Conservation (phyloP, 2,797 vertebrate species). For the Bufotes viridis region DNA sequence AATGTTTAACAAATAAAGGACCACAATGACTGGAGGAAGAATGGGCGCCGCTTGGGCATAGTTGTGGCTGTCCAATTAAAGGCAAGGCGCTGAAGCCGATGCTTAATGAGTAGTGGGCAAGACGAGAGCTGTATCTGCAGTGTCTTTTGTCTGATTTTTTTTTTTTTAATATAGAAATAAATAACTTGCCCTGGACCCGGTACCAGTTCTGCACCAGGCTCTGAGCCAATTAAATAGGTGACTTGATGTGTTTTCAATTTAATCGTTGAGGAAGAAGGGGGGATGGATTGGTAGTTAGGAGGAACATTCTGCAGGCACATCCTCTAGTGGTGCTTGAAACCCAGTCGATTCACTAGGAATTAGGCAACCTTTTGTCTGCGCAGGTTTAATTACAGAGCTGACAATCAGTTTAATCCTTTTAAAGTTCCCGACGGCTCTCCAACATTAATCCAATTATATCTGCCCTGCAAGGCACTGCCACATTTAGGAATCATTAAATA, state of each 20-base stretch:
- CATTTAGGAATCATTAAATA: constrained; percentile 86
- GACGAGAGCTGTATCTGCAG: constrained; percentile 67
- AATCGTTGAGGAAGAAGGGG: constrained; percentile 63
- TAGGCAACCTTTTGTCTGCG: constrained; percentile 71
- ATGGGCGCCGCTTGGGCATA: constrained; percentile 73
- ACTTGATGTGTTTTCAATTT: constrained; percentile 51
- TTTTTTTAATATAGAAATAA: constrained; percentile 30
- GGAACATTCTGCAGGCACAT: constrained; percentile 66
- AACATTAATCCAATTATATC: constrained; percentile 98
- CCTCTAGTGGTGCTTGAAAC: constrained; percentile 71
- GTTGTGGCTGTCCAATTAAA: constrained; percentile 76
- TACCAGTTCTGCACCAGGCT: constrained; percentile 58
- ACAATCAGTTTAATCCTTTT: constrained; percentile 96
- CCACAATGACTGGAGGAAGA: constrained; percentile 70
- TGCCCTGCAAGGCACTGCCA: constrained; percentile 85
- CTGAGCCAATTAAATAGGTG: constrained; percentile 50
- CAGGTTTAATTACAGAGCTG: constrained; percentile 98
- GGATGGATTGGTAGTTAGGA: constrained; percentile 64
- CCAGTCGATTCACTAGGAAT: constrained; percentile 67
- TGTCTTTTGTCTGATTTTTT: constrained; percentile 49
- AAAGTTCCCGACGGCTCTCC: constrained; percentile 86
- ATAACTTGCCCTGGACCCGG: constrained; percentile 59
- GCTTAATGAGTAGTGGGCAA: constrained; percentile 58
- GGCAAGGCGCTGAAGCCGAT: constrained; percentile 65
- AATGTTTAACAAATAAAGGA: constrained; percentile 67